Evolutionary conservation across 2,797 vertebrate species (phyloP), one percentile per base, ranked within the genome.

Genomic region (Poecilia wingei): DNA sequence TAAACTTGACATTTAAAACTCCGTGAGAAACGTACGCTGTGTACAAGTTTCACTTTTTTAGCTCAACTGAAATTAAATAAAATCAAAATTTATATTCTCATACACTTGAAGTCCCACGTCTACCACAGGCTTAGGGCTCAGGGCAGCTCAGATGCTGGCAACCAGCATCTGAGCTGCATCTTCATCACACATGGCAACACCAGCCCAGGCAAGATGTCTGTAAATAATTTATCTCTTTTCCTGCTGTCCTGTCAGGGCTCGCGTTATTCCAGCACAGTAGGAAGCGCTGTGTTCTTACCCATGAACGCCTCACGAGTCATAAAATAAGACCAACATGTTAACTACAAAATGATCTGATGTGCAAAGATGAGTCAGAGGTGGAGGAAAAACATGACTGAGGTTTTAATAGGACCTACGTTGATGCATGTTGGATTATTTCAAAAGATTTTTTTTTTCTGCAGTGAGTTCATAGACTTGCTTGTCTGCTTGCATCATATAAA

Each of bases 311-410:
- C 68, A 76, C 74, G 73, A 88, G 61, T 69, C 72, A 86, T 77
- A 80, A 41, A 31, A 75, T 85, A 80, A 87, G 82, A 84, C 66
- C 25, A 45, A 80, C 82, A 82, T 66, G 2, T 86, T 77, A 80
- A 69, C 57, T 79, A 72, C 69, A 73, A 16, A 75, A 86, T 53
- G 71, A 84, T 84, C 13, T 80, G 81, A 75, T 9, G 25, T 20
- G 75, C 79, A 79, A 51, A 4, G 14, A 31, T 85, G 84, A 86
- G 53, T 82, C 86, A 84, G 70, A 71, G 22, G 55, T 68, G 66
- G 66, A 61, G 55, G 74, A 69, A 31, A 8, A 80, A 45, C 69
- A 77, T 13, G 18, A 51, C 2, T 39, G 49, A 33, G 10, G 53
- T 46, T n/a, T 43, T n/a, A 47, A 72, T 71, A 47, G n/a, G 2